phyloP scores from a whole-genome alignment of 2,888 invertebrate genomes.

The Volucella inanis region DNA sequence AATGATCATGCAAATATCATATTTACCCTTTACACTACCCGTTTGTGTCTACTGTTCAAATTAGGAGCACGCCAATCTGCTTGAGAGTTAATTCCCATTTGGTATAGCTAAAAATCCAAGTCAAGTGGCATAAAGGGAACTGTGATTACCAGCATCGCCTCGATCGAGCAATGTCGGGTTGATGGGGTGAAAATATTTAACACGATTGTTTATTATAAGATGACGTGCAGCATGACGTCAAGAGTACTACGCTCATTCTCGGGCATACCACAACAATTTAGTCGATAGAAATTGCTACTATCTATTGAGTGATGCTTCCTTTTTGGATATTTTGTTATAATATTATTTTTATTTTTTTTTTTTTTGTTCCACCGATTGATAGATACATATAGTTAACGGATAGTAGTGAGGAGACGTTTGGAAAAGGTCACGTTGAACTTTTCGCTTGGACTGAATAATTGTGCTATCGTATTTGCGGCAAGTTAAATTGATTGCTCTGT shows the following conservation, averaged over 20 bases:
- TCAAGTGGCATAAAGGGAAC: not conserved
- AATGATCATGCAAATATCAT: slow-evolving; percentile 21
- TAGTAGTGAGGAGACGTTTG: no score
- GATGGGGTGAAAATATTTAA: slow-evolving; percentile 46
- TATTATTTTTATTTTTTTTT: no score
- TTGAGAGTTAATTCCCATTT: slow-evolving; percentile 19
- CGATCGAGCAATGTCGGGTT: not conserved
- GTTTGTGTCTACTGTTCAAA: slow-evolving; percentile 2
- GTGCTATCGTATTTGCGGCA: no score
- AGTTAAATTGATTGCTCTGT: no score
- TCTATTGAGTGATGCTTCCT: no score
- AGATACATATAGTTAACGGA: no score
- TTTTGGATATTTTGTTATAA: no score
- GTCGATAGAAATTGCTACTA: slow-evolving; percentile 9
- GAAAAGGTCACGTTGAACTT: no score
- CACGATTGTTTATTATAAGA: slow-evolving; percentile 38
- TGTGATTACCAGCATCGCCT: not conserved
- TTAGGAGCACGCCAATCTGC: slow-evolving; percentile 41
- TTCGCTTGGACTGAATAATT: no score
- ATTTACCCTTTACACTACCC: not conserved
- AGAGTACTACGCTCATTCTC: slow-evolving; percentile 16
- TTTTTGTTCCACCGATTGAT: no score
- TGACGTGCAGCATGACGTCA: slow-evolving; percentile 63
- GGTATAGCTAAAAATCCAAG: not conserved
- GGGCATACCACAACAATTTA: slow-evolving; percentile 1